Base-by-base conservation (phyloP, 2,888 invertebrate genomes). In the Leptarthrus brevirostris region DNA sequence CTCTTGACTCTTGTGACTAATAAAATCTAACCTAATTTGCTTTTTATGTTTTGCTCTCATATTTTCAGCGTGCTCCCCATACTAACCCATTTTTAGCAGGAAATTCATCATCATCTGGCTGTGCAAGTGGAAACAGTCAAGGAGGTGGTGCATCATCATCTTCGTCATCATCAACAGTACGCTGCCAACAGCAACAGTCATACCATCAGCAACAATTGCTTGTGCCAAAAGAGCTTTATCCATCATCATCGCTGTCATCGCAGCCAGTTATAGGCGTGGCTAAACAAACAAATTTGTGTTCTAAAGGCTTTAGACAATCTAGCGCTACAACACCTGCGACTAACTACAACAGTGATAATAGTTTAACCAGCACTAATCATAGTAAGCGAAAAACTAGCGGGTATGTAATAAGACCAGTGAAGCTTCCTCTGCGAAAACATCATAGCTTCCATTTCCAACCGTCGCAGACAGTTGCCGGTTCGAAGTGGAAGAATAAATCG, bases 371-470 rank as follows among this genome's bases (percentile, higher is more conserved):
- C 52, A 52, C 52, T 73, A 73, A 72, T 44, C 34, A 40, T 69
- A 69, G 69, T 44, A 49, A 69, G 34, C 49, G 52, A 20, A 71
- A 71, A 22, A 54, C 40, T 22, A 54, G 54, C 8, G 72, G 78
- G 10, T 79, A 78, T 58, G 74, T 80, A 47, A 81, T 80, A 54
- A 80, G 83, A 2, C 83, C 84, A 30, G 79, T 84, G 73, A 83
- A 82, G 40, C 74, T 84, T 74, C 85, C 85, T 8, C 72, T 85
- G 75, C 84, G 85, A 26, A 85, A 85, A 80, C 84, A 85, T 80
- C 85, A 85, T 77, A 84, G 83, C 74, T 85, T 85, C 78, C 84
- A 85, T 78, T 84, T 85, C 74, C 84, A 85, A 70, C 81, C 81
- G 72, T 82, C 81, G 34, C 82, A 84, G 77, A 84, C 83, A 54